Evolutionary conservation across 1,140 invertebrate species (phyloP), one percentile per base, ranked within the genome.

Genomic region (Conopomorpha cramerella): DNA sequence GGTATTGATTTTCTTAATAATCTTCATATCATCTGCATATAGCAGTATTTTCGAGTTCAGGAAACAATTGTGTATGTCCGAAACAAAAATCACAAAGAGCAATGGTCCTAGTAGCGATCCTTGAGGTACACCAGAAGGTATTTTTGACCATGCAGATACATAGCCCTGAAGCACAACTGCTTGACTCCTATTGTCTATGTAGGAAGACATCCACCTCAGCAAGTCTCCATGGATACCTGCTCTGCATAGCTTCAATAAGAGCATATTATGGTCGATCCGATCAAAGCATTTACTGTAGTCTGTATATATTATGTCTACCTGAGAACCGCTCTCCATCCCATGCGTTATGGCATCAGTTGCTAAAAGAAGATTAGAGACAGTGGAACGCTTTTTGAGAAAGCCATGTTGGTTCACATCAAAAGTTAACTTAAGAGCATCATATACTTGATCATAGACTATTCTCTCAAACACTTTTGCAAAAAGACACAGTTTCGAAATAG

Each of bases 261-360:
- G 25, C 7, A 50, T 13, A n/a, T n/a, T n/a, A n/a, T n/a, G n/a
- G n/a, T n/a, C n/a, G n/a, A n/a, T n/a, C n/a, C n/a, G n/a, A n/a
- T 57, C 49, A 15, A 49, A 57, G 4, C 41, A 43, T 27, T 57
- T 61, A 11, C 40, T 41, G 30, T 55, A 58, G 34, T 61, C 57
- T 2, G 45, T 56, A 23, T 56, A 54, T 12, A 56, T 39, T 1
- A 49, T 42, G 34, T 56, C 51, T 10, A 58, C 51, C 33, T 55
- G 51, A 8, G 17, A 19, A 16, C 17, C 15, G 7, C 23, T 18
- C 0, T 49, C 44, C 43, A 49, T 51, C 8, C 14, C 1, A 6
- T 34, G 2, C 2, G 42, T 33, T 17, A 51, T 6, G 29, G 16
- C 39, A 8, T 41, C 38, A 27, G 14, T 16, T 28, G 34, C 39